Percentiles rank a stretch among this genome's conserved stretches.
Evolutionary conservation across 2,888 invertebrate genomes (phyloP).

Genomic region (Caenorhabditis doughertyi): DNA sequence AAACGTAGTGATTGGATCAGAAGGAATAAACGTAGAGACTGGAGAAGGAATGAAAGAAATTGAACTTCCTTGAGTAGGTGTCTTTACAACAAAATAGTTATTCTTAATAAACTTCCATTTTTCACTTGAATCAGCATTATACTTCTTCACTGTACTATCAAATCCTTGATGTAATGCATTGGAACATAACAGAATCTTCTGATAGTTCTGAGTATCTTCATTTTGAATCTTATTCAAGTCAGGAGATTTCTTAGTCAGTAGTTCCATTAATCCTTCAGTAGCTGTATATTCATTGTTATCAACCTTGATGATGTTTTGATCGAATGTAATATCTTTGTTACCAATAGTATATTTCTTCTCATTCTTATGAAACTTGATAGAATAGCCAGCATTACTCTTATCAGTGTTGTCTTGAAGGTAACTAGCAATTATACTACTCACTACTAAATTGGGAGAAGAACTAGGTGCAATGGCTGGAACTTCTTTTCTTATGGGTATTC

Average conservation of each 20-base stretch:
- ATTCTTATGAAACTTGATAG: no score
- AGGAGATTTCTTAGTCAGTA: slow-evolving; percentile 58
- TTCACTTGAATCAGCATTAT: slow-evolving; percentile 74
- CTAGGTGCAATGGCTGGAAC: no score
- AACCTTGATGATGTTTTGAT: slow-evolving; percentile 67
- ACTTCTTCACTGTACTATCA: slow-evolving; percentile 66
- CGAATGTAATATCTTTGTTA: slow-evolving; percentile 66
- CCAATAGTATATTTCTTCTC: slow-evolving; percentile 72
- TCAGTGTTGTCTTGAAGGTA: no score
- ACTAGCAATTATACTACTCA: no score
- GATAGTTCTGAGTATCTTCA: slow-evolving; percentile 66
- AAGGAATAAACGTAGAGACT: no score
- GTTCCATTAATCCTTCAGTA: slow-evolving; percentile 69
- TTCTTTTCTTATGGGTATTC: no score
- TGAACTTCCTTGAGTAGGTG: slow-evolving; percentile 41
- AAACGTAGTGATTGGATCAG: slow-evolving; percentile 66
- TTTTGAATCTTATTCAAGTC: slow-evolving; percentile 53
- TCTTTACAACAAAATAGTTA: no score
- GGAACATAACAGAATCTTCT: slow-evolving; percentile 67
- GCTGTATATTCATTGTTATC: slow-evolving; percentile 58
- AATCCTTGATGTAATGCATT: slow-evolving; percentile 70
- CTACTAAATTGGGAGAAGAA: no score
- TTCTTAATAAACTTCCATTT: slow-evolving; percentile 73
- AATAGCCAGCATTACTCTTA: no score
- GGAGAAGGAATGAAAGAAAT: slow-evolving; percentile 26